A percentile compares a stretch with the other conserved stretches of the same genome.
phyloP scores from a whole-genome alignment of 2,888 invertebrate species.

The Sarcophaga rosellei region DNA sequence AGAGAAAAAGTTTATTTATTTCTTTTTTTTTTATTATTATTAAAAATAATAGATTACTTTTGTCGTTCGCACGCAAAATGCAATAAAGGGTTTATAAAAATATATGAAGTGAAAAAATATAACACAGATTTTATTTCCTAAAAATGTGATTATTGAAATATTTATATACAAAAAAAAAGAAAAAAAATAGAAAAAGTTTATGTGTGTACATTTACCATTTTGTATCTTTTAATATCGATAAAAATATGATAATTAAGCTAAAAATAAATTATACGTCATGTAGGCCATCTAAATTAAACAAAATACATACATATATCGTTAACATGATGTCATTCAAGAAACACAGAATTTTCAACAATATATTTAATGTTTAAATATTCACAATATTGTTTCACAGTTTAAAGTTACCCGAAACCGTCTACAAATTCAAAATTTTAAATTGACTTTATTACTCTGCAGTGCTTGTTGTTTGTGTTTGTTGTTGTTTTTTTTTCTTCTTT shows the following conservation, averaged over 20 bases:
- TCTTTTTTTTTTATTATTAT: background rate
- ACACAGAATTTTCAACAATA: background rate
- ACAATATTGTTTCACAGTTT: background rate
- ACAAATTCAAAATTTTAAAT: background rate
- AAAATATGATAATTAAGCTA: background rate
- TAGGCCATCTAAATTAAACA: slow-evolving; percentile 22
- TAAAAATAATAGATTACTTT: background rate
- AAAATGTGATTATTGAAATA: slow-evolving; percentile 24
- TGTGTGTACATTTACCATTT: slow-evolving; percentile 1
- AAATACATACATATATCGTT: background rate
- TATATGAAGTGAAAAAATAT: slow-evolving; percentile 14
- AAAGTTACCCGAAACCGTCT: background rate
- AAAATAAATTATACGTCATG: slow-evolving; percentile 58
- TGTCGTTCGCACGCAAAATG: background rate
- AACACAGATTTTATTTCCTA: background rate
- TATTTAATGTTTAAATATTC: background rate
- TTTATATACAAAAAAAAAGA: background rate
- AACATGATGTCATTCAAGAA: slow-evolving; percentile 49
- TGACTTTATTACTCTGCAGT: background rate
- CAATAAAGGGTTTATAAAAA: background rate
- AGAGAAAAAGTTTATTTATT: slow-evolving; percentile 32
- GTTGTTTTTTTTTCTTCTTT: background rate
- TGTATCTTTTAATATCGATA: slow-evolving; percentile 4
- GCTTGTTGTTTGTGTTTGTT: background rate
- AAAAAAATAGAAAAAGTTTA: slow-evolving; percentile 20